A percentile compares a stretch with the other conserved stretches of the same genome.
phyloP scores from a whole-genome alignment of 2,888 invertebrate genomes.

The Malachius bipustulatus region DNA sequence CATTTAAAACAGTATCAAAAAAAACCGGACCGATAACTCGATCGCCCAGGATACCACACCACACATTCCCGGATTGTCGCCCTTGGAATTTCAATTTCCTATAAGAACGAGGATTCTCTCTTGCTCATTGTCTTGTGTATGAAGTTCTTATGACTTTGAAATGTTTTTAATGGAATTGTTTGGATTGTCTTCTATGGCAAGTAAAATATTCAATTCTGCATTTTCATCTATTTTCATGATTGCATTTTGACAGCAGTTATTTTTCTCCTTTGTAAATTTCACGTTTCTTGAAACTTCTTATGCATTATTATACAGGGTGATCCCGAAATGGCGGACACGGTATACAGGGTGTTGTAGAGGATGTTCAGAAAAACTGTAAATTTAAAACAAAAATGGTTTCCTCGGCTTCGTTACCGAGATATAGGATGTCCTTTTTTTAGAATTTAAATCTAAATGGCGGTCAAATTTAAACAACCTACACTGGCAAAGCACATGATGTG shows the following conservation, averaged over 20 bases:
- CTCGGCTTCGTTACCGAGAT: too few species aligned
- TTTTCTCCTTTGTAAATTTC: slow-evolving; percentile 1
- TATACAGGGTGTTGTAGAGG: too few species aligned
- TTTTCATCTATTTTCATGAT: slow-evolving; percentile 1
- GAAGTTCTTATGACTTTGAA: background rate
- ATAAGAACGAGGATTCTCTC: slow-evolving; percentile 2
- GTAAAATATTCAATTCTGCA: slow-evolving; percentile 3
- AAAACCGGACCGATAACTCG: background rate
- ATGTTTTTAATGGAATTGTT: slow-evolving; percentile 1
- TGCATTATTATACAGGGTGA: too few species aligned
- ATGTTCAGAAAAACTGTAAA: too few species aligned
- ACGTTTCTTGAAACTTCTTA: slow-evolving; percentile 3
- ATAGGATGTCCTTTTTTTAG: too few species aligned
- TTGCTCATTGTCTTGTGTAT: slow-evolving; percentile 2
- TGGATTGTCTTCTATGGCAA: slow-evolving; percentile 1
- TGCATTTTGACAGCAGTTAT: background rate
- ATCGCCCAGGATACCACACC: slow-evolving; percentile 3
- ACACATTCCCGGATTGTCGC: slow-evolving; percentile 1
- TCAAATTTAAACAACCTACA: too few species aligned
- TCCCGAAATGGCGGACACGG: too few species aligned
- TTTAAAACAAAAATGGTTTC: too few species aligned
- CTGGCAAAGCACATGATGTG: too few species aligned
- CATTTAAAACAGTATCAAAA: slow-evolving; percentile 2
- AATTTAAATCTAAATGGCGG: too few species aligned
- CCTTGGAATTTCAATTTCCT: slow-evolving; percentile 1